Conservation (phyloP, 1,140 invertebrate species). For the Chionoecetes opilio region DNA sequence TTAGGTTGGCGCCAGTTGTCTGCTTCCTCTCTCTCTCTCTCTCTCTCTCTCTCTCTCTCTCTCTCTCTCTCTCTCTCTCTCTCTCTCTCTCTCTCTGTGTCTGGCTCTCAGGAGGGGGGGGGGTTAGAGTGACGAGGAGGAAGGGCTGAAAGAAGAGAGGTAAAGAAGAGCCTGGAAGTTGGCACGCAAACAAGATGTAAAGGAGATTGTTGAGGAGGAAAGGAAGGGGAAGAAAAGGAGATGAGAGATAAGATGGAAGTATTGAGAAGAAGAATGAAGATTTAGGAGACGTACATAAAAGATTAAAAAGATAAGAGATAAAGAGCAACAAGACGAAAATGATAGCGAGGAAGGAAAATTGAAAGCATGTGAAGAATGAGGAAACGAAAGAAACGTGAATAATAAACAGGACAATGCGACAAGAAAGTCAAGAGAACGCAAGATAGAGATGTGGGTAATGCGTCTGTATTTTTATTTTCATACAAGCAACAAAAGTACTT, state of each 20-base stretch:
- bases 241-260: background rate
- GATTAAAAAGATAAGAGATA: background rate
- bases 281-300: background rate
- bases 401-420: too few species aligned
- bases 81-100: slow-evolving; percentile 47
- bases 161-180: slow-evolving; percentile 1
- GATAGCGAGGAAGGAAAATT: background rate
- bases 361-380: background rate
- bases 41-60: slow-evolving; percentile 56
- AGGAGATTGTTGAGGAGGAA: background rate
- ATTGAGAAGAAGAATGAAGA: slow-evolving; percentile 7
- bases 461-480: too few species aligned
- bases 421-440: too few species aligned
- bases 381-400: background rate
- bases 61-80: slow-evolving; percentile 51
- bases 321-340: background rate
- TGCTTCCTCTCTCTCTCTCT: slow-evolving; percentile 38
- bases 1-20: slow-evolving; percentile 40
- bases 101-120: background rate
- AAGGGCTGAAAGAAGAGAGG: background rate
- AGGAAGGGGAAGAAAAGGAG: background rate
- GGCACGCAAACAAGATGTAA: background rate
- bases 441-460: too few species aligned
- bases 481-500: too few species aligned
- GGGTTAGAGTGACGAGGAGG: background rate